Base-by-base conservation (phyloP, 2,113 vertebrate species). In the Amphilophus citrinellus region DNA sequence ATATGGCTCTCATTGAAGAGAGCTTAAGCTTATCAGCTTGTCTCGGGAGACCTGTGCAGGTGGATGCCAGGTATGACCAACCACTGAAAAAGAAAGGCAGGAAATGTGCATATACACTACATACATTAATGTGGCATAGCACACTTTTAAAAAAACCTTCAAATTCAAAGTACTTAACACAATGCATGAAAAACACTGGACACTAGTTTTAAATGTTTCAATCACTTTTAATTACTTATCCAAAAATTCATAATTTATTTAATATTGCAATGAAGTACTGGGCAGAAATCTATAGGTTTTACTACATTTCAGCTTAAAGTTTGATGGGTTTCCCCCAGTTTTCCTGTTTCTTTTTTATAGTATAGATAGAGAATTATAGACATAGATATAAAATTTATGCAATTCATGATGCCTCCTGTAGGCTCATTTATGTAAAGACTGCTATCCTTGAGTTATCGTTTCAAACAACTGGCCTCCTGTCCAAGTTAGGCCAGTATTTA, bases 11-110 rank as follows among this genome's bases (percentile, higher is more conserved):
- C 35, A 44, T 80, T 80, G 62, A 63, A 47, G 66, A 84, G 24
- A 84, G 82, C 84, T 85, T 65, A 77, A 15, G 78, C 78, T 91
- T 93, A 91, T 88, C 89, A 39, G 58, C 59, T 61, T 53, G 20
- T 47, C 68, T 56, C 47, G 20, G 20, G 53, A 85, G 61, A 79
- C 63, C 76, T 10, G 78, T 5, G 10, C 79, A 82, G 62, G 75
- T 87, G 80, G 86, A 76, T 4, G 24, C 73, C 37, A n/a, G 35
- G 75, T 22, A 27, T 20, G 47, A 57, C 61, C 3, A 6, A 22
- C 30, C 5, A 27, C 4, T 47, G 3, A 0, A 2, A 1, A 18
- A 17, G 7, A 17, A 9, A 42, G 10, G 11, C 42, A 0, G 0
- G 44, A 75, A 22, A 60, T 5, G 24, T 35, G 27, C 39, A 76